Evolutionary conservation across 2,797 vertebrate species (phyloP).

Genomic region (Anabas testudineus): DNA sequence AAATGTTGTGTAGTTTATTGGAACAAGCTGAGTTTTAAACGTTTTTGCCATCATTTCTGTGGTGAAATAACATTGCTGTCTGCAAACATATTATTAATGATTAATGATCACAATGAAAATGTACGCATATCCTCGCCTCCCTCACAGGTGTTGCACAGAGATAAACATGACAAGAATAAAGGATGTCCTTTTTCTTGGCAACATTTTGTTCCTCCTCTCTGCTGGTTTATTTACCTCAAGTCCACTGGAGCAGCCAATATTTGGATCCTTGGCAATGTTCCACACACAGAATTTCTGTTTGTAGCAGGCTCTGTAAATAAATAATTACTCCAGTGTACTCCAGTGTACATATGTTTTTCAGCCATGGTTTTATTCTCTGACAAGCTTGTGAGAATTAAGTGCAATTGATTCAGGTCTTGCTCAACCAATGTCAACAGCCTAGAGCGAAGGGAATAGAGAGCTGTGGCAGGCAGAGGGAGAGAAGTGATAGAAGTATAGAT

Average conservation of each 20-base stretch:
- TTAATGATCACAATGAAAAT: conserved; percentile 60
- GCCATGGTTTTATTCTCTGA: conserved; percentile 55
- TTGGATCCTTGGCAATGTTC: conserved; percentile 62
- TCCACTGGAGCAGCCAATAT: conserved; percentile 52
- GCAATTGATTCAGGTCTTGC: conserved; percentile 64
- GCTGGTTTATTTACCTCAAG: conserved; percentile 63
- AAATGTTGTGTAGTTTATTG: background rate
- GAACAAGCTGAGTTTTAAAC: background rate
- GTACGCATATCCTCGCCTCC: conserved; percentile 39
- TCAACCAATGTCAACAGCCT: conserved; percentile 59
- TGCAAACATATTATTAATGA: conserved; percentile 62
- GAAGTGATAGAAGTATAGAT: background rate
- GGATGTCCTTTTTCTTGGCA: conserved; percentile 56
- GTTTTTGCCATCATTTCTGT: background rate
- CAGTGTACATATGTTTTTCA: conserved; percentile 65
- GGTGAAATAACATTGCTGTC: background rate
- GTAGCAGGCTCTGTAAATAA: conserved; percentile 66
- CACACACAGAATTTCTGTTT: conserved; percentile 50
- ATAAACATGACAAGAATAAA: conserved; percentile 71
- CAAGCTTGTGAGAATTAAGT: conserved; percentile 60
- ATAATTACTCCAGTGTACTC: conserved; percentile 69
- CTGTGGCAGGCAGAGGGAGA: conserved; percentile 8
- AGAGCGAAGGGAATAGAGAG: conserved; percentile 15
- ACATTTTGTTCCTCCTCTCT: conserved; percentile 29
- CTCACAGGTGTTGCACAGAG: conserved; percentile 70